Conservation (phyloP, 2,797 vertebrate species). For the Rhinichthys osculus region DNA sequence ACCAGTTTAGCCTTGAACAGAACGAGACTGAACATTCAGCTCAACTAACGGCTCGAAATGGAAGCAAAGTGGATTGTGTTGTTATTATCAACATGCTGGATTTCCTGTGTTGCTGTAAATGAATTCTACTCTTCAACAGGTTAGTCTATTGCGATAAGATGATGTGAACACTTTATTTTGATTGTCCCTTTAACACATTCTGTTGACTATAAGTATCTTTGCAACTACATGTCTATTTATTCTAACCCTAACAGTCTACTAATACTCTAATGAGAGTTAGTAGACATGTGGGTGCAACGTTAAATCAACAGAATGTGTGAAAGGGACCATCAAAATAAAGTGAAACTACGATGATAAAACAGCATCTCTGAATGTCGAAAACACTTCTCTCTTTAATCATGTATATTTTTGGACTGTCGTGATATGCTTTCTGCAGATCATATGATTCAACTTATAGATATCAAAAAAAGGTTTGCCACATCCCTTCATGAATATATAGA, state of each 20-base stretch:
- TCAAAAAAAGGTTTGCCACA: slow-evolving; percentile 42
- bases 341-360: not conserved
- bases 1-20: not conserved
- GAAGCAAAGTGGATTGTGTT: slow-evolving; percentile 24
- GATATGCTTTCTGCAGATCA: slow-evolving; percentile 48
- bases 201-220: too few species aligned
- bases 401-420: not conserved
- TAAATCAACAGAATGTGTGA: too few species aligned
- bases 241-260: too few species aligned
- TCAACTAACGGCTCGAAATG: slow-evolving; percentile 5
- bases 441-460: slow-evolving; percentile 54
- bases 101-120: slow-evolving; percentile 25
- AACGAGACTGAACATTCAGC: not conserved
- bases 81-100: slow-evolving; percentile 32
- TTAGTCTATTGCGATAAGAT: not conserved
- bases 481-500: slow-evolving; percentile 42
- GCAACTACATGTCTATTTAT: too few species aligned
- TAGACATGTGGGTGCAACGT: too few species aligned
- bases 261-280: too few species aligned
- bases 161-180: too few species aligned
- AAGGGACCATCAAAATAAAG: too few species aligned
- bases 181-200: too few species aligned
- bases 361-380: not conserved
- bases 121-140: slow-evolving; percentile 66
- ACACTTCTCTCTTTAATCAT: not conserved